phyloP scores from a whole-genome alignment of 2,113 vertebrate species.

The Microtus montanus region DNA sequence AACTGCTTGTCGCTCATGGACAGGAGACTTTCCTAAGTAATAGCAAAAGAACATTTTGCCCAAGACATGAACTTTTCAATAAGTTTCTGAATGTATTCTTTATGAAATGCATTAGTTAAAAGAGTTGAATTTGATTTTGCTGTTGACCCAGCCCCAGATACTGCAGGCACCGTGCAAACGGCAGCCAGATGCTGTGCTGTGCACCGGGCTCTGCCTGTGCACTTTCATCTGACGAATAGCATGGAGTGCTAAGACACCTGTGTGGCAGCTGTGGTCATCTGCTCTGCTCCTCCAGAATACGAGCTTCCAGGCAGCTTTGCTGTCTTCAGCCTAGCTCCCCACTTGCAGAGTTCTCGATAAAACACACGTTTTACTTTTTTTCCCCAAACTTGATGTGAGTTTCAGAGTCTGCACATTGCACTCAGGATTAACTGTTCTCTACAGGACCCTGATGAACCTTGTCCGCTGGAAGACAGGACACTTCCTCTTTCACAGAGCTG shows the following conservation, averaged over 20 bases:
- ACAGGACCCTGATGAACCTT: neutral
- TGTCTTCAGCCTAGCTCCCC: neutral
- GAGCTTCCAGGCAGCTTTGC: neutral
- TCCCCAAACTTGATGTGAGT: neutral
- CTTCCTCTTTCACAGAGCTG: neutral
- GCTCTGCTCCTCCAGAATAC: neutral
- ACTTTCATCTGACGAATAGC: neutral
- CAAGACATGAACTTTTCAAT: neutral
- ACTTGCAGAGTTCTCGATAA: neutral
- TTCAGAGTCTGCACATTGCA: neutral
- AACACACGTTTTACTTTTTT: neutral
- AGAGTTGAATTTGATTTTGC: neutral
- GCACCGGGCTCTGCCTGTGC: fast-evolving
- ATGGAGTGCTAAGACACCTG: fast-evolving
- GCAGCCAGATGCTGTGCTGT: fast-evolving
- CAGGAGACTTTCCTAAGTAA: fast-evolving
- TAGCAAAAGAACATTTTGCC: neutral
- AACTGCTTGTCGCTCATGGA: fast-evolving
- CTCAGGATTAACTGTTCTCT: no score
- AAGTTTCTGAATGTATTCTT: neutral
- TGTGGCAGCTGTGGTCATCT: fast-evolving
- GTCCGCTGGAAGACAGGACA: neutral
- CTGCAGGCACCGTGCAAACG: neutral
- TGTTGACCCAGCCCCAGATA: neutral
- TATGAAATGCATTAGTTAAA: neutral